Percentiles rank a stretch among this genome's conserved stretches.
Evolutionary conservation across 2,113 vertebrate species (phyloP).

Genomic region (Abramis brama): DNA sequence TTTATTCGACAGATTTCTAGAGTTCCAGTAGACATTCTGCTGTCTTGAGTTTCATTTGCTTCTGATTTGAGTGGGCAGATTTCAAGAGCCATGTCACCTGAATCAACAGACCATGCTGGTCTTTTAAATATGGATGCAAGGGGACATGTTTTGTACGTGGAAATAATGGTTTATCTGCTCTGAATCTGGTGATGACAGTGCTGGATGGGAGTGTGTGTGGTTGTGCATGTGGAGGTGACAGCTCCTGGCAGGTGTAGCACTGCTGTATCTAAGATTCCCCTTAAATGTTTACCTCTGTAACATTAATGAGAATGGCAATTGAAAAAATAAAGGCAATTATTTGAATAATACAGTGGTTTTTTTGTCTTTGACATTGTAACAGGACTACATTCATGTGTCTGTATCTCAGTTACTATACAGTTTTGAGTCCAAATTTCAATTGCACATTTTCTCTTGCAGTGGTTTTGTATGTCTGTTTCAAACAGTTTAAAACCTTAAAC

Average conservation of each 20-base stretch:
- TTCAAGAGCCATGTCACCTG: constrained; percentile 6
- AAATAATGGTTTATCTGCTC: constrained; percentile 4
- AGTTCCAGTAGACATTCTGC: constrained; percentile 17
- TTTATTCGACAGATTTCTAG: neutral
- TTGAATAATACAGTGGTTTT: constrained; percentile 11
- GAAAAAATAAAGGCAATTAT: constrained; percentile 46
- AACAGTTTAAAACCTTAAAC: neutral
- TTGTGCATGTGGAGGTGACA: constrained; percentile 26
- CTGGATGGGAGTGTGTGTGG: neutral
- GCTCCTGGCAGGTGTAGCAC: constrained; percentile 38
- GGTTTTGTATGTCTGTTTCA: neutral
- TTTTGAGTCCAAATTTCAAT: neutral
- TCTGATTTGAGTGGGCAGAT: neutral
- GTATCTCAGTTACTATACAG: neutral
- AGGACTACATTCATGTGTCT: neutral
- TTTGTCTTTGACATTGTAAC: neutral
- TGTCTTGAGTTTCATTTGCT: constrained; percentile 33
- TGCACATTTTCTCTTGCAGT: neutral
- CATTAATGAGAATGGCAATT: constrained; percentile 55
- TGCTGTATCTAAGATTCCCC: constrained; percentile 22
- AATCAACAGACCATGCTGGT: constrained; percentile 21
- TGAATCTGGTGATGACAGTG: constrained; percentile 6
- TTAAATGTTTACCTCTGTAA: constrained; percentile 55
- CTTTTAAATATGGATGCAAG: constrained; percentile 12
- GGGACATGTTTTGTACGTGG: neutral